Base-by-base conservation (phyloP, 2,113 vertebrate species). In the Passer domesticus region DNA sequence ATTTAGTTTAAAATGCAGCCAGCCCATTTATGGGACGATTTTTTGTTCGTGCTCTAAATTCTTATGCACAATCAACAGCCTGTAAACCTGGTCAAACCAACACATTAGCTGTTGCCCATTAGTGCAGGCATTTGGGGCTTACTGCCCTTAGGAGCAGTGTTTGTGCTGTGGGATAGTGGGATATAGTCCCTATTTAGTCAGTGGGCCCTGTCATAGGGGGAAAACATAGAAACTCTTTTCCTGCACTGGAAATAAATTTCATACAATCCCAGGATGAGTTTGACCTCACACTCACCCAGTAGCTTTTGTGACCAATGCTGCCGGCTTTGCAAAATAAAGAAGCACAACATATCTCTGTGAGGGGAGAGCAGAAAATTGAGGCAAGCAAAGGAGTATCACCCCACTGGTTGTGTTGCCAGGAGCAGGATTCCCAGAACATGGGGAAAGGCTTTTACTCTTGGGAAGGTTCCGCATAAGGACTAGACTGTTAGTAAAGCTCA, bases 1-100 rank as follows among this genome's bases (percentile, higher is more conserved):
- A 93, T 96, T 95, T 86, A 81, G 82, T 60, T 93, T 68, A 90
- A 93, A 83, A 89, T 22, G 77, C 58, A 94, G 86, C 68, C 88
- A 86, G 49, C 27, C 82, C 76, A 83, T 96, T 96, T 96, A 88
- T 83, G 79, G 83, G 88, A 86, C 73, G 81, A 62, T 70, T 88
- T 91, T 96, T 94, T 77, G 66, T 72, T 92, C 67, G 24, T 79
- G 80, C 62, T 94, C 83, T 90, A 82, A 89, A 92, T 96, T 94
- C 93, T 94, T 90, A 70, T 16, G 69, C 6, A 44, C 88, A 96
- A 93, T 92, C 92, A 92, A 90, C 96, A 94, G 92, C 90, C 90
- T 89, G 80, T 94, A 95, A 96, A 95, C 44, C 8, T 7, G 60
- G 69, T 72, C 75, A 88, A 94, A 76, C 23, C 68, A 92, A 81